Evolutionary conservation across 2,797 vertebrate genomes (phyloP), one percentile per base, ranked within the genome.

Genomic region (Crocidura indochinensis): DNA sequence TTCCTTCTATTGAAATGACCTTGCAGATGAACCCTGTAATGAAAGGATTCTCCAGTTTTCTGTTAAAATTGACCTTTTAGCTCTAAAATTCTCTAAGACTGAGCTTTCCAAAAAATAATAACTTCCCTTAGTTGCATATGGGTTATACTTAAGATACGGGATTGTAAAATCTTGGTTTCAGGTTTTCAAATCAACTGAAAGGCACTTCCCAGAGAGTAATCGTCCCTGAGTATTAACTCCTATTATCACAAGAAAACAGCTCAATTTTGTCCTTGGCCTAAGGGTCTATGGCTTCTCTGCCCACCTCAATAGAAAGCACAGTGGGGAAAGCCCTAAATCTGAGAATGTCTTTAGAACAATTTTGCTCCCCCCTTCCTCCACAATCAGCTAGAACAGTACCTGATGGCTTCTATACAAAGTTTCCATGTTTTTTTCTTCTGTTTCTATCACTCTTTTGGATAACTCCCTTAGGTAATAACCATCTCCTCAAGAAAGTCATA

Each of bases 71-170:
- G 67, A 79, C 44, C 76, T 46, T 62, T 62, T 26, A 44, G 53
- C 56, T 82, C 31, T 62, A 38, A 26, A 6, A 2, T 44, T 31
- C 53, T 26, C 72, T 11, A 31, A 81, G 87, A 49, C 19, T 8
- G 44, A 9, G 15, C 38, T 85, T 92, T 87, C 60, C 87, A 88
- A 80, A 78, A 47, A 44, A 60, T 38, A 68, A 62, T 3, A 10
- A 20, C 22, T n/a, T 68, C 38, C 74, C 44, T 76, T 26, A 67
- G 17, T 29, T 79, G 62, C 56, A 73, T 44, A 31, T 46, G 69
- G 44, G 5, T 38, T 24, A 1, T 65, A 26, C 27, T 5, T 14
- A 53, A 22, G 46, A 77, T 65, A 46, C 31, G 9, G 53, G 38
- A 65, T 12, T 79, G 62, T 49, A 75, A n/a, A 68, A 62, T 64